A percentile compares a stretch with the other conserved stretches of the same genome.
phyloP scores from a whole-genome alignment of 2,888 invertebrate genomes.

The Gastracanthus pulcherrimus region DNA sequence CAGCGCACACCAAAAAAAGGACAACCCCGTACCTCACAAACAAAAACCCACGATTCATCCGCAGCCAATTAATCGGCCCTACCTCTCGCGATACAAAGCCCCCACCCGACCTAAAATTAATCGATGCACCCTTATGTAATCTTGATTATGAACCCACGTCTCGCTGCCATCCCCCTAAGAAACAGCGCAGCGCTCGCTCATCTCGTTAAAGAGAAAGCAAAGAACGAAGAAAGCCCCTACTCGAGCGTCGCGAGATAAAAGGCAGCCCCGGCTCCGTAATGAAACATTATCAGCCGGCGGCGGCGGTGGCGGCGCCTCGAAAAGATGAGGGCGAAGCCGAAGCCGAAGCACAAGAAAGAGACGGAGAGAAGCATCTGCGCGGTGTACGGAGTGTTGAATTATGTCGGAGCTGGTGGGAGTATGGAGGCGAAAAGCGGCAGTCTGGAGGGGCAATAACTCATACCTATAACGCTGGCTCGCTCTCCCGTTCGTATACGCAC shows the following conservation, averaged over 20 bases:
- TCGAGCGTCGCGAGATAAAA: constrained; percentile 55
- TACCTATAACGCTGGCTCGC: neutral
- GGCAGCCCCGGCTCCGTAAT: constrained; percentile 64
- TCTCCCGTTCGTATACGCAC: constrained; percentile 57
- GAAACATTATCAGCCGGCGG: constrained; percentile 65
- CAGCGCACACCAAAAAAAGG: too few relatives aligned
- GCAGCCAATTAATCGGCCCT: constrained; percentile 12
- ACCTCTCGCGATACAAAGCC: too few relatives aligned
- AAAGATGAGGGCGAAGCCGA: constrained; percentile 53
- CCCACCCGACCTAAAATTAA: constrained; percentile 34
- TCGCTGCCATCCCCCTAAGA: neutral
- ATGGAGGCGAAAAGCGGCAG: constrained; percentile 49
- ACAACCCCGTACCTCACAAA: too few relatives aligned
- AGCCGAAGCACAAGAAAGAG: neutral
- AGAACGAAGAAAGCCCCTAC: neutral
- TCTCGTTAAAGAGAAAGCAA: constrained; percentile 18
- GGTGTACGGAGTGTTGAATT: constrained; percentile 73
- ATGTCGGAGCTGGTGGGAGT: constrained; percentile 64
- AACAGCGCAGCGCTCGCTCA: constrained; percentile 1
- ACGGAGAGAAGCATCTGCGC: neutral
- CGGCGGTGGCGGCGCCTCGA: constrained; percentile 25
- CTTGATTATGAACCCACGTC: constrained; percentile 5
- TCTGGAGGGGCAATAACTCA: constrained; percentile 61
- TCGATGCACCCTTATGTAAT: constrained; percentile 18
- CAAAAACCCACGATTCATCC: constrained; percentile 25